phyloP scores from a whole-genome alignment of 2,888 invertebrate genomes.

The Acleris literana region DNA sequence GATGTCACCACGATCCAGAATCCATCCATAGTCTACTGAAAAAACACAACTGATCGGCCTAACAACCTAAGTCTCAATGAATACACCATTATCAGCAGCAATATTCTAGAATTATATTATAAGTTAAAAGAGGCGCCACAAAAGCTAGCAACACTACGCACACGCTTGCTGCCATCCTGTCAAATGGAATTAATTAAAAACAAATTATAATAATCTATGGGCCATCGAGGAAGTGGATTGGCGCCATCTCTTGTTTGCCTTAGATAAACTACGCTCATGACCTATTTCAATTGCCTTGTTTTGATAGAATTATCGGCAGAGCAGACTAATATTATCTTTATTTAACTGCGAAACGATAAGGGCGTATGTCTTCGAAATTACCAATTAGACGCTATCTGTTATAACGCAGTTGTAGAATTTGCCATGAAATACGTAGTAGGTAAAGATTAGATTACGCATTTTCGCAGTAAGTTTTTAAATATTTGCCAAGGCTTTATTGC shows the following conservation, averaged over 20 bases:
- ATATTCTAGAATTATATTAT: too few species aligned
- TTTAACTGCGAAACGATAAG: background rate
- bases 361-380: background rate
- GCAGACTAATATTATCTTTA: constrained; percentile 1
- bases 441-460: too few species aligned
- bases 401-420: too few species aligned
- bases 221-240: constrained; percentile 28
- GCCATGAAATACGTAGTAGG: background rate
- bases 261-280: constrained; percentile 32
- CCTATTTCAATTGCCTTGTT: constrained; percentile 33
- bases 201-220: constrained; percentile 32
- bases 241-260: constrained; percentile 30
- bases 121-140: background rate
- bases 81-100: too few species aligned
- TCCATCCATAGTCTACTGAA: too few species aligned
- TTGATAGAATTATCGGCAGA: constrained; percentile 26
- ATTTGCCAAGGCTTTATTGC: too few species aligned
- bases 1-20: too few species aligned
- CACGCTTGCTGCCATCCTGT: constrained; percentile 11
- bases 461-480: too few species aligned
- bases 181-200: constrained; percentile 22
- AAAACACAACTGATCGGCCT: too few species aligned
- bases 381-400: background rate
- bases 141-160: background rate
- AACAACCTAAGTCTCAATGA: too few species aligned